Conservation (phyloP, 2,113 vertebrate genomes). For the Garra rufa region DNA sequence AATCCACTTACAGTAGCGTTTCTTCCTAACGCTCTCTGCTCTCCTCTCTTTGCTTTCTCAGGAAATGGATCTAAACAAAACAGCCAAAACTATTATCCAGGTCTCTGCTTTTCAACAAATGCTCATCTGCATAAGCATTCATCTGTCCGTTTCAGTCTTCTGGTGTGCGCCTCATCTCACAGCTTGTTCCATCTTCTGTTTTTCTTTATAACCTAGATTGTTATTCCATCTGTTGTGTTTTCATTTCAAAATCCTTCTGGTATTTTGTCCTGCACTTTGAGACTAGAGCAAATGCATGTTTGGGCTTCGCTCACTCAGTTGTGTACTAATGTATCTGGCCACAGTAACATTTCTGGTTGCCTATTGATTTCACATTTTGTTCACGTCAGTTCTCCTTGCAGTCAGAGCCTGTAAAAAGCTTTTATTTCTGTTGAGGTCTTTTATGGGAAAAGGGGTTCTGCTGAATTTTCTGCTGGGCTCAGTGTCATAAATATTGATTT, state of each 20-base stretch:
- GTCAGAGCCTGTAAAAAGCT: background rate
- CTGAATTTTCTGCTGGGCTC: background rate
- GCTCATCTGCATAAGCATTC: conserved; percentile 57
- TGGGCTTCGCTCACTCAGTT: background rate
- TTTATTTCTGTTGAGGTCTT: conserved; percentile 17
- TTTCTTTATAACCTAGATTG: background rate
- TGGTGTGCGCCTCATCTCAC: background rate
- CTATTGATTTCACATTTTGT: conserved; percentile 34
- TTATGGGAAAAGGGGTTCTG: background rate
- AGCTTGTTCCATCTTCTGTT: background rate
- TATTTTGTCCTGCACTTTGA: background rate
- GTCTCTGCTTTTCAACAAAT: conserved; percentile 66
- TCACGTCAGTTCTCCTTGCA: background rate
- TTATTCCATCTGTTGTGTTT: conserved; percentile 8
- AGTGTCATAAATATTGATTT: conserved; percentile 20
- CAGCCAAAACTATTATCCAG: conserved; percentile 74
- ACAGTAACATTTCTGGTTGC: background rate
- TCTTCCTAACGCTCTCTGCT: conserved; percentile 35
- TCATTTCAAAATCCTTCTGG: background rate
- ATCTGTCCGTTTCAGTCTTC: background rate
- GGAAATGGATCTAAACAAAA: conserved; percentile 74
- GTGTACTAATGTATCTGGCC: background rate
- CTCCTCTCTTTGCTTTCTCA: conserved; percentile 60
- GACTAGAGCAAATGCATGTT: background rate
- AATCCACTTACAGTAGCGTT: background rate